These are phyloP conservation scores for Lepidonotus clava DNA, from an alignment of 2,888 invertebrate genomes.

Conservation along the genomic window DNA sequence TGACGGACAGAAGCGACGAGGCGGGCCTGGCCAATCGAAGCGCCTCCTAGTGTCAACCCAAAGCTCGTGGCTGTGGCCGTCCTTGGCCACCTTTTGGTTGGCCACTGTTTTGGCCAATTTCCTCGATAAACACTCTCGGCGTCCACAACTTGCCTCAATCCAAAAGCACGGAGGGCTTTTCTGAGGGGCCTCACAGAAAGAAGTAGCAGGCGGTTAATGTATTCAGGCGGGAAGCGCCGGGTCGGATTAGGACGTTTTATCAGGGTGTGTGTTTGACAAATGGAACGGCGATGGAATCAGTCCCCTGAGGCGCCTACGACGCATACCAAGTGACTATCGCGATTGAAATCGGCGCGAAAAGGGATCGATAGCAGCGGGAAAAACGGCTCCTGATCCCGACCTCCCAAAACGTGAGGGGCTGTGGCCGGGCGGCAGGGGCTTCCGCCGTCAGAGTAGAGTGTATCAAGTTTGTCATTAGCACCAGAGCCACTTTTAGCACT, in stretches of 20 bases:
- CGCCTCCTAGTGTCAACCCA: neutral
- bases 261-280: slow-evolving; percentile 49
- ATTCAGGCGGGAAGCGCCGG: neutral
- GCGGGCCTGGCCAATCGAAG: neutral
- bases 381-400: neutral
- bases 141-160: neutral
- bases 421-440: neutral
- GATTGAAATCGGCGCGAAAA: slow-evolving; percentile 51
- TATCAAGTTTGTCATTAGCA: neutral
- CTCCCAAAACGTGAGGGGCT: neutral
- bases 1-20: too few relatives aligned
- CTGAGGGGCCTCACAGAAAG: neutral
- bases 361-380: neutral
- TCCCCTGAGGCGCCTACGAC: neutral
- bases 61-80: neutral
- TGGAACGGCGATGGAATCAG: slow-evolving; percentile 51
- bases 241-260: slow-evolving; percentile 30
- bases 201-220: neutral
- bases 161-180: neutral
- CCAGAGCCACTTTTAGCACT: too few relatives aligned
- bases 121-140: neutral
- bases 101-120: slow-evolving; percentile 26
- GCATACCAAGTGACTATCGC: slow-evolving; percentile 46
- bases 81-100: neutral
- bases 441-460: neutral